phyloP scores from a whole-genome alignment of 1,140 invertebrate species.

The Onthophagus taurus region DNA sequence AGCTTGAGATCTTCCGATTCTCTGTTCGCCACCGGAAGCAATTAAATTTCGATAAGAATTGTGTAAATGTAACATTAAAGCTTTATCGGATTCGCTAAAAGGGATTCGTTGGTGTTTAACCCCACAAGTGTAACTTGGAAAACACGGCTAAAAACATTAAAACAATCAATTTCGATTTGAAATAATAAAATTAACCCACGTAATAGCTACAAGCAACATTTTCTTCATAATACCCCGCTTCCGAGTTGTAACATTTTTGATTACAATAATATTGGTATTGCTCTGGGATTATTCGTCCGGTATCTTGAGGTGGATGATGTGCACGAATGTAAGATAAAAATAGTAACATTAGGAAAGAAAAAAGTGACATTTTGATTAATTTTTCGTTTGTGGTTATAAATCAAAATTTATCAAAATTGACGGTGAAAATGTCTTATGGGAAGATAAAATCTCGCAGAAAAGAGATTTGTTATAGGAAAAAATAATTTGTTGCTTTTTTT shows the following conservation, averaged over 20 bases:
- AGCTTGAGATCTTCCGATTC: not conserved
- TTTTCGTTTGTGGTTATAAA: no score
- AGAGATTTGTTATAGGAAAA: no score
- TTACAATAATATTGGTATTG: not conserved
- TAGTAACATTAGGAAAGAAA: no score
- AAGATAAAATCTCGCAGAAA: no score
- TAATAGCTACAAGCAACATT: not conserved
- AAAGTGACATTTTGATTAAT: no score
- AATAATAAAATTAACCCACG: not conserved
- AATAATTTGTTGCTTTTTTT: no score
- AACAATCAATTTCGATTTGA: no score
- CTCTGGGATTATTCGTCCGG: no score
- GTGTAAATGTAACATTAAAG: slow-evolving; percentile 7
- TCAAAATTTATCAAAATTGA: no score
- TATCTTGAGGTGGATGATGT: no score
- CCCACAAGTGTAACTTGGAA: slow-evolving; percentile 3
- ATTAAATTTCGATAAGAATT: slow-evolving; percentile 6
- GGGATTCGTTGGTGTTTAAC: not conserved
- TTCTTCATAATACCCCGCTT: not conserved
- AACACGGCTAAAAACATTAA: slow-evolving; percentile 8
- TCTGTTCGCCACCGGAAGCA: not conserved
- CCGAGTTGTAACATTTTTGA: not conserved
- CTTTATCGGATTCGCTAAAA: slow-evolving; percentile 7
- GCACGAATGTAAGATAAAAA: no score
- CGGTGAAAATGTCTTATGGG: no score